A percentile compares a stretch with the other conserved stretches of the same genome.
Conservation (phyloP, 1,140 invertebrate genomes). For the Atopsyche davidsoni region DNA sequence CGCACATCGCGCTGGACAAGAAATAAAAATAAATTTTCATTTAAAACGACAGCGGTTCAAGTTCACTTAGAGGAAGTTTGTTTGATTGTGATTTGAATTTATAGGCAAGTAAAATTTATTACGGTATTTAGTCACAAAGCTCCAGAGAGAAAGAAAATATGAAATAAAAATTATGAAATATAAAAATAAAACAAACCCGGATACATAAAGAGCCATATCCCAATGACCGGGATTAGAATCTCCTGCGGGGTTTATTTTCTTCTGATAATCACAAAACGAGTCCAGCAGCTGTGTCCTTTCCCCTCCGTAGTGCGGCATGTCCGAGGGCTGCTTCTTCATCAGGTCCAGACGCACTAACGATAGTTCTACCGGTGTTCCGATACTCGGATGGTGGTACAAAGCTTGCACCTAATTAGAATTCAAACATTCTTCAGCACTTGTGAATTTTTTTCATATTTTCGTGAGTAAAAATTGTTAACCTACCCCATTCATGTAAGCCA, state of each 20-base stretch:
- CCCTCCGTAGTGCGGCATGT: conserved; percentile 51
- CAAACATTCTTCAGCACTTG: neutral
- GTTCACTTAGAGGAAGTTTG: no score
- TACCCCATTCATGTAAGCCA: conserved; percentile 70
- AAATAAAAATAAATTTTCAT: no score
- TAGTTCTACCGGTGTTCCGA: conserved; percentile 60
- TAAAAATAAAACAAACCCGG: conserved; percentile 56
- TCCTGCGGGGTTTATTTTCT: conserved; percentile 53
- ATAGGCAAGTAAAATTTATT: no score
- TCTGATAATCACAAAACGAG: conserved; percentile 67
- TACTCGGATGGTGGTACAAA: conserved; percentile 66
- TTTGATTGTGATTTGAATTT: no score
- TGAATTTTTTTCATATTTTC: neutral
- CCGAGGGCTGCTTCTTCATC: conserved; percentile 56
- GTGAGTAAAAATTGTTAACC: conserved; percentile 27
- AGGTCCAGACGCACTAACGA: conserved; percentile 64
- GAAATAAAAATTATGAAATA: no score
- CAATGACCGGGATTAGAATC: conserved; percentile 66
- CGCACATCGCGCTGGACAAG: no score
- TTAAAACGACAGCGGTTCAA: no score
- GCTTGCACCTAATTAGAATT: conserved; percentile 56
- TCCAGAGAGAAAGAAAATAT: no score
- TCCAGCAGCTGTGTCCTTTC: conserved; percentile 61
- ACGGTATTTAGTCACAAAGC: no score
- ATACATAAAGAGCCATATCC: conserved; percentile 71